These are phyloP conservation scores for Pangasius sanitwongsei DNA, from an alignment of 2,797 vertebrate genomes.

Conservation along the genomic window DNA sequence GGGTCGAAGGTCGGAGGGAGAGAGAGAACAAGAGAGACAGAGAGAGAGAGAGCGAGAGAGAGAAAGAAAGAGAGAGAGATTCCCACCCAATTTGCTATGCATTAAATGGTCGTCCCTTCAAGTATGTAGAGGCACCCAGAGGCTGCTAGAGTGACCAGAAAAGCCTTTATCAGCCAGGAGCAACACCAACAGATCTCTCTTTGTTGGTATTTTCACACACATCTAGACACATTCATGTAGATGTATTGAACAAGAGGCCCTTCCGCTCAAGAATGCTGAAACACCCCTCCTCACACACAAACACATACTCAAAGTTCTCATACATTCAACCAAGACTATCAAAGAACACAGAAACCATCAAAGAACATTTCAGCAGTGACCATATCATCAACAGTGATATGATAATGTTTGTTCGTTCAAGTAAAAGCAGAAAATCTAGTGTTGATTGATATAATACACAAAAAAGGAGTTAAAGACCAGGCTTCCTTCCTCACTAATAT, in stretches of 20 bases:
- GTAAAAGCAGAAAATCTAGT: background rate
- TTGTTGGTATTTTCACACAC: slow-evolving; percentile 45
- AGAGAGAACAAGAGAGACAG: slow-evolving; percentile 13
- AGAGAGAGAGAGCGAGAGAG: slow-evolving; percentile 13
- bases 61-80: slow-evolving; percentile 37
- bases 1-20: background rate
- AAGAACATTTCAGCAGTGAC: slow-evolving; percentile 20
- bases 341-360: slow-evolving; percentile 27
- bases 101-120: slow-evolving; percentile 39
- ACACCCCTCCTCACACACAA: slow-evolving; percentile 17
- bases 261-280: slow-evolving; percentile 12
- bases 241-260: slow-evolving; percentile 32
- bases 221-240: slow-evolving; percentile 35
- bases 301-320: slow-evolving; percentile 24
- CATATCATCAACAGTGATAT: slow-evolving; percentile 17
- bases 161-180: slow-evolving; percentile 32
- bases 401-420: slow-evolving; percentile 15
- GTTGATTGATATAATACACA: background rate
- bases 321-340: slow-evolving; percentile 21
- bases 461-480: background rate
- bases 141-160: slow-evolving; percentile 16
- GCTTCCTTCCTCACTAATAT: background rate
- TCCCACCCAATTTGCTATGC: slow-evolving; percentile 39
- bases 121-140: slow-evolving; percentile 32
- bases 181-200: slow-evolving; percentile 36